Base-by-base conservation (phyloP, 2,797 vertebrate species). In the Cetoscarus ocellatus region DNA sequence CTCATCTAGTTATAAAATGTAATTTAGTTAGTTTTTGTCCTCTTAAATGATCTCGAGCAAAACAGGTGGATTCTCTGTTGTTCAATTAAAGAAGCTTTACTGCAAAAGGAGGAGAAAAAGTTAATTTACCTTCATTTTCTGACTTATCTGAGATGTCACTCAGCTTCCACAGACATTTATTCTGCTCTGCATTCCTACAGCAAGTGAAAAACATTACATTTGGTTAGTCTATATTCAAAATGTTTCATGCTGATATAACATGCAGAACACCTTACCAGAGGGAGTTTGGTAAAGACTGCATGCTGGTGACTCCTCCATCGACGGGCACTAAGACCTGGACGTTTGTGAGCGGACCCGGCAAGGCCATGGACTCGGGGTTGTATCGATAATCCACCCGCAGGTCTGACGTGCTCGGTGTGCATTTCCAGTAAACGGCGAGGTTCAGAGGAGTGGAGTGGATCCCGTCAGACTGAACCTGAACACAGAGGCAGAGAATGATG, bases 341-440 rank as follows among this genome's bases (percentile, higher is more conserved):
- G 53, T 95, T 97, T 70, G 94, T 94, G 42, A 99, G 95, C 1
- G 92, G 85, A 50, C 94, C 93, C 0, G 97, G 96, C 2, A 85
- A 73, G 27, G 90, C 93, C 97, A 99, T 98, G 73, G 97, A 95
- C 60, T 97, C 96, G 0, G 98, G 97, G 88, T 99, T 99, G 82
- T 98, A 99, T 55, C 95, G 96, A 84, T 98, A 99, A 89, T 99
- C 98, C 65, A 99, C 94, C 82, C 98, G 93, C 59, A 99, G 93
- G 86, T 99, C 97, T 38, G 98, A 99, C 77, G 96, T 97, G 73
- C 68, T 92, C 12, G 93, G 44, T 17, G 92, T 87, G 62, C 97
- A 99, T 86, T 99, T 99, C 98, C 98, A 99, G 78, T 99, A 99
- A 6, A 98, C 96, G 7, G 97, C 96, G 84, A 99, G 95, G 89